phyloP scores from a whole-genome alignment of 2,888 invertebrate genomes.

The Drosophila setosimentum region DNA sequence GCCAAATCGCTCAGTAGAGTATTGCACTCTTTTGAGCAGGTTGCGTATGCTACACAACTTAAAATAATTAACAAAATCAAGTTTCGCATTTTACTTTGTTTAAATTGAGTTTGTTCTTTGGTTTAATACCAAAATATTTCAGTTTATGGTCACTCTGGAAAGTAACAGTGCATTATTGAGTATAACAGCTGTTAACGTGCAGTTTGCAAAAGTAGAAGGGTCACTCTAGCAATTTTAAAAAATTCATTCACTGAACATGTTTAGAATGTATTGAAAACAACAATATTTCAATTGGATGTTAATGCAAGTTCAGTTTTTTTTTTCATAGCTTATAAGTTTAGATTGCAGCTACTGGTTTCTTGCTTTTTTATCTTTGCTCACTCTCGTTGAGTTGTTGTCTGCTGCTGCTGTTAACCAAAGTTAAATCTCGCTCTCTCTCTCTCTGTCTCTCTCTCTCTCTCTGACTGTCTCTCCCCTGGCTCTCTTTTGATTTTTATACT shows the following conservation, averaged over 20 bases:
- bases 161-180: slow-evolving; percentile 14
- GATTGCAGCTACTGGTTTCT: not conserved
- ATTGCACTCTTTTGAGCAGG: slow-evolving; percentile 29
- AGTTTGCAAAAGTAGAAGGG: not conserved
- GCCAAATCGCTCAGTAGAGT: slow-evolving; percentile 47
- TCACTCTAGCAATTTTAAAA: not conserved
- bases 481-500: slow-evolving; percentile 12
- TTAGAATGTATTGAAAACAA: not conserved
- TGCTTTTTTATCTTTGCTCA: not conserved
- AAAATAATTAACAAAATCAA: slow-evolving; percentile 14
- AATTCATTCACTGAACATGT: not conserved
- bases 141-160: not conserved
- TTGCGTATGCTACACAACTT: not conserved
- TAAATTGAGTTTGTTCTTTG: not conserved
- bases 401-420: slow-evolving; percentile 21
- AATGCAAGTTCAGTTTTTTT: not conserved
- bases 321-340: not conserved
- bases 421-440: slow-evolving; percentile 14
- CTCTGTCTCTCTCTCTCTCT: not conserved
- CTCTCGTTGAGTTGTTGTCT: not conserved
- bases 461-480: not conserved
- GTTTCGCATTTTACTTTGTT: slow-evolving; percentile 19
- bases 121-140: not conserved
- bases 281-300: not conserved
- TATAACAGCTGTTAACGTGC: slow-evolving; percentile 15